phyloP scores from a whole-genome alignment of 2,113 vertebrate species.

The Geococcyx californianus region DNA sequence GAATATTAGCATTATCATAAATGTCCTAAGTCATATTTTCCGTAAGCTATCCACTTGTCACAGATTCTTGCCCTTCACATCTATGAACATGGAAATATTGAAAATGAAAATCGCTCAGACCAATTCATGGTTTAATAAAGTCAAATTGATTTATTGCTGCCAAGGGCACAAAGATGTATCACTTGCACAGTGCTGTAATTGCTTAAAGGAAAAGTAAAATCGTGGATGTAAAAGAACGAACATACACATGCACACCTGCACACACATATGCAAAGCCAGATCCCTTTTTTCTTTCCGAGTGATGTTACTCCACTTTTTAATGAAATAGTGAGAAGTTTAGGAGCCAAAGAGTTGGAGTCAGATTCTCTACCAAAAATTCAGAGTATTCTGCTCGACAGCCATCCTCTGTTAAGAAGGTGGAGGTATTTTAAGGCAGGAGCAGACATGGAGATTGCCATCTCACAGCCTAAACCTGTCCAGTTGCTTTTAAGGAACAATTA shows the following conservation, averaged over 20 bases:
- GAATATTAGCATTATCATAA: neutral
- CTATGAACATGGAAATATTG: neutral
- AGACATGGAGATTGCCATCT: neutral
- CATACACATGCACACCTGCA: neutral
- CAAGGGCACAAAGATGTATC: neutral
- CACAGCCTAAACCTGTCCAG: neutral
- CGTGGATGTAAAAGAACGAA: neutral
- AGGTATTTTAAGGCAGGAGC: neutral
- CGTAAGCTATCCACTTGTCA: neutral
- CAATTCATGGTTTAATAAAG: neutral
- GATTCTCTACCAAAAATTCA: neutral
- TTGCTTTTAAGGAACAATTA: constrained; percentile 28
- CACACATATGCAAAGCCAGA: neutral
- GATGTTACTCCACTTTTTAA: neutral
- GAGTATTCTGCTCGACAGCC: neutral
- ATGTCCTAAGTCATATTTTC: neutral
- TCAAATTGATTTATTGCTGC: neutral
- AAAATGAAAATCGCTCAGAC: neutral
- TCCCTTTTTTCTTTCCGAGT: neutral
- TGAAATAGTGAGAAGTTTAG: neutral
- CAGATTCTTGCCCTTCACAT: neutral
- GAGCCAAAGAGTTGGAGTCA: neutral
- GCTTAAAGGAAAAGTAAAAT: neutral
- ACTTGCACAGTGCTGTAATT: neutral
- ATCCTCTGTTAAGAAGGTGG: neutral